Percentiles rank a stretch among this genome's conserved stretches.
Evolutionary conservation across 2,113 vertebrate species (phyloP).

Genomic region (Scortum barcoo): DNA sequence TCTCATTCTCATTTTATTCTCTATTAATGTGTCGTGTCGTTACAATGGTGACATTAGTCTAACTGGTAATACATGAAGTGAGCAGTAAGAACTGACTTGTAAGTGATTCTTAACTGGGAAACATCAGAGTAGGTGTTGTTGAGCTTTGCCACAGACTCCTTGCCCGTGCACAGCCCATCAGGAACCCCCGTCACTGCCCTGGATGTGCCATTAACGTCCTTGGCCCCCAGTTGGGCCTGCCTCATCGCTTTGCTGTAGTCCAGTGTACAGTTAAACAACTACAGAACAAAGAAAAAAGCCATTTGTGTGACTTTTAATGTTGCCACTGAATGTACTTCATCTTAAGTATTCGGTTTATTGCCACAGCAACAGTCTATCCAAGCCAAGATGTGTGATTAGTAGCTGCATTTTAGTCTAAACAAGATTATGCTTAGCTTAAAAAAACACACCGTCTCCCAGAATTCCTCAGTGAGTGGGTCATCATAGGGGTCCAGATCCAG

Average conservation of each 20-base stretch:
- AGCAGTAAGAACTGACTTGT: conserved; percentile 71
- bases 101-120: conserved; percentile 88
- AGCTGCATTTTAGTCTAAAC: not conserved
- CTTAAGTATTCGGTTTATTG: not conserved
- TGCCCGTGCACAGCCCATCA: conserved; percentile 82
- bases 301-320: not conserved
- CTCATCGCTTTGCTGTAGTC: conserved; percentile 68
- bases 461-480: conserved; percentile 85
- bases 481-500: conserved; percentile 82
- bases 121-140: conserved; percentile 88
- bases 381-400: not conserved
- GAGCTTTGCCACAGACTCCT: conserved; percentile 80
- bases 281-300: conserved; percentile 9
- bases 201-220: conserved; percentile 52
- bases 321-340: not conserved
- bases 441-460: conserved; percentile 85
- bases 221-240: conserved; percentile 32
- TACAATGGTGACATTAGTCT: not conserved
- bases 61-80: not conserved
- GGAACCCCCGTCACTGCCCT: conserved; percentile 47
- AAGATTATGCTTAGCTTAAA: not conserved
- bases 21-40: too few relatives aligned
- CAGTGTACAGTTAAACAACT: conserved; percentile 89
- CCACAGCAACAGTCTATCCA: not conserved
- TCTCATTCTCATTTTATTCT: not conserved